Conservation (phyloP, 1,140 invertebrate species). For the Brachionus calyciflorus region DNA sequence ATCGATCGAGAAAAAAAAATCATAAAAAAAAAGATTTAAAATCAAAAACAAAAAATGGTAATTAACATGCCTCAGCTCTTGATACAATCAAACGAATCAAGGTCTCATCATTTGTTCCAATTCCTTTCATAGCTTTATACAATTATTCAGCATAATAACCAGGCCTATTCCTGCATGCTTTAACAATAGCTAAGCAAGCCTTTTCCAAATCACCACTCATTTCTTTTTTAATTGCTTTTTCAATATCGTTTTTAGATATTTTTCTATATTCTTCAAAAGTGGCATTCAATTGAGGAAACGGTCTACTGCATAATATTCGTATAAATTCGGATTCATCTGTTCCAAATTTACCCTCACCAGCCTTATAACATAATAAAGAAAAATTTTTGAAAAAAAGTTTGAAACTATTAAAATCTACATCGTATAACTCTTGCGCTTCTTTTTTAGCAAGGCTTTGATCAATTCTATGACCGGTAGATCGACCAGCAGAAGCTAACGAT, state of each 20-base stretch:
- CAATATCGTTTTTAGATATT: conserved; percentile 57
- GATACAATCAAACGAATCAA: conserved; percentile 41
- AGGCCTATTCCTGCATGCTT: not conserved
- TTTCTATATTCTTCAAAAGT: conserved; percentile 71
- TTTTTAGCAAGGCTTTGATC: conserved; percentile 50
- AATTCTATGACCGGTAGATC: conserved; percentile 49
- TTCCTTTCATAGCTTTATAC: conserved; percentile 15
- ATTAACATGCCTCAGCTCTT: conserved; percentile 44
- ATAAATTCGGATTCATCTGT: conserved; percentile 73
- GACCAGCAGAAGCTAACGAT: conserved; percentile 51
- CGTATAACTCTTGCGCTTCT: conserved; percentile 52
- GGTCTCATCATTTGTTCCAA: conserved; percentile 40
- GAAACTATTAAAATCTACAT: not conserved
- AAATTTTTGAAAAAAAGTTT: not conserved
- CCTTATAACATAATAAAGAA: conserved; percentile 48
- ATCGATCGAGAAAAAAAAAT: too few relatives aligned
- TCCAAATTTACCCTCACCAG: conserved; percentile 68
- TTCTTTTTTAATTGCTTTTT: conserved; percentile 31
- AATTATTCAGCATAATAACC: conserved; percentile 34
- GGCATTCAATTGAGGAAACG: conserved; percentile 67
- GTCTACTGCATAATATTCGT: conserved; percentile 68
- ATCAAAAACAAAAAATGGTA: conserved; percentile 15
- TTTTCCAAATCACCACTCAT: conserved; percentile 46
- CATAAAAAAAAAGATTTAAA: conserved; percentile 50
- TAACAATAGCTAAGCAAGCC: conserved; percentile 27